phyloP scores from a whole-genome alignment of 2,797 vertebrate genomes.

The Cyclura pinguis region DNA sequence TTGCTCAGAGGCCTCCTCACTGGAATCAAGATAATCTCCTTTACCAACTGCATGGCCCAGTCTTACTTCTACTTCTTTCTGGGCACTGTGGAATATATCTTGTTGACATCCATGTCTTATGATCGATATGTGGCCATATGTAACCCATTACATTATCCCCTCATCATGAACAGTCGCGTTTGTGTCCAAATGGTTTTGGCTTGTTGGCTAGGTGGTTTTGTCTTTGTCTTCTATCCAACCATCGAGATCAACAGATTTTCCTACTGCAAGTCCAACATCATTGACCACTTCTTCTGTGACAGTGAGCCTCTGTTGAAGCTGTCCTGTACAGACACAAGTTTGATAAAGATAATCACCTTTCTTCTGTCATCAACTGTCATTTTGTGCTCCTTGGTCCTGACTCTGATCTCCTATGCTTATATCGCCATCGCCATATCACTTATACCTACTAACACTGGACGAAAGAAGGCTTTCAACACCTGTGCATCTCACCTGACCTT shows the following conservation, averaged over 20 bases:
- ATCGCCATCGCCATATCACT: constrained; percentile 61
- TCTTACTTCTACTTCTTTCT: constrained; percentile 60
- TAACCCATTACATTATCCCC: constrained; percentile 47
- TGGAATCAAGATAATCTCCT: constrained; percentile 50
- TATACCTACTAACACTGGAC: constrained; percentile 54
- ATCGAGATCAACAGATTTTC: constrained; percentile 15
- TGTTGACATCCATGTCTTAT: constrained; percentile 53
- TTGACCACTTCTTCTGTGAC: constrained; percentile 67
- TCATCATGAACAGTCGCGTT: constrained; percentile 39
- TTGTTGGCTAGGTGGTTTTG: constrained; percentile 33
- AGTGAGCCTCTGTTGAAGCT: constrained; percentile 52
- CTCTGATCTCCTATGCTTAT: constrained; percentile 53
- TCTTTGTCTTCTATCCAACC: constrained; percentile 23
- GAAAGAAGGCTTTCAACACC: constrained; percentile 67
- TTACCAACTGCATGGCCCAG: constrained; percentile 48
- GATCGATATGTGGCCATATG: constrained; percentile 59
- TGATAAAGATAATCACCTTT: constrained; percentile 40
- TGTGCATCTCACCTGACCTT: constrained; percentile 57
- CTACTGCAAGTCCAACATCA: constrained; percentile 37
- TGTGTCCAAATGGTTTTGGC: constrained; percentile 12
- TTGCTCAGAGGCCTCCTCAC: constrained; percentile 42
- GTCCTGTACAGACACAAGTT: constrained; percentile 50
- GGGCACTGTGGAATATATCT: constrained; percentile 35
- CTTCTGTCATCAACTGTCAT: constrained; percentile 14
- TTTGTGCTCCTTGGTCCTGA: constrained; percentile 8